These are phyloP conservation scores for Crotalus tigris DNA, from an alignment of 2,113 vertebrate genomes.

Conservation along the genomic window DNA sequence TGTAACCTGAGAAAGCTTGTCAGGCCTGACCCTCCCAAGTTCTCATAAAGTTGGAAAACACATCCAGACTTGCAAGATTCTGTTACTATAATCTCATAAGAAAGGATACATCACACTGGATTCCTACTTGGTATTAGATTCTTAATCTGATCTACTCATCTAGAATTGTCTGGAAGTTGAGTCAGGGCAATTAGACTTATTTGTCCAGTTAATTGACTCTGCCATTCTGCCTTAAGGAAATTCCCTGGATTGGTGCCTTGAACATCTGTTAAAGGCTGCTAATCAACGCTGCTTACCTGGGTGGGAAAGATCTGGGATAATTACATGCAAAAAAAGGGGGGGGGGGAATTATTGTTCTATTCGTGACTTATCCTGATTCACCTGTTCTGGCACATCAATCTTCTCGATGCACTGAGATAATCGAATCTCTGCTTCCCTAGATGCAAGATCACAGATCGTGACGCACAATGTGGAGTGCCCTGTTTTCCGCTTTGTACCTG, in stretches of 20 bases:
- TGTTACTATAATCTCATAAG: neutral
- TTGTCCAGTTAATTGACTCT: neutral
- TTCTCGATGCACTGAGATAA: neutral
- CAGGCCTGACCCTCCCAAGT: neutral
- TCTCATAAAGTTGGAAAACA: neutral
- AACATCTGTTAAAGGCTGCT: neutral
- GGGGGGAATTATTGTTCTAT: neutral
- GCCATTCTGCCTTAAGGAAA: neutral
- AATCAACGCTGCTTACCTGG: neutral
- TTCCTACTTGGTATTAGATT: neutral
- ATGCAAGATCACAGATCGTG: neutral
- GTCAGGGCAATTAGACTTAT: neutral
- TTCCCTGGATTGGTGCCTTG: neutral
- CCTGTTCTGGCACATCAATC: neutral
- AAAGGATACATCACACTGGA: neutral
- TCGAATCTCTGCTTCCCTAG: neutral
- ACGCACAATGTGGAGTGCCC: slow-evolving; percentile 61
- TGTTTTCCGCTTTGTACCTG: slow-evolving; percentile 53
- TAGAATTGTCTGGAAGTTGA: neutral
- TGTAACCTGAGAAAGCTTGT: neutral
- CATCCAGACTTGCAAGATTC: neutral
- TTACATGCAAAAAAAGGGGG: neutral
- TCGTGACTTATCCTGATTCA: neutral
- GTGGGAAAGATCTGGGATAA: neutral
- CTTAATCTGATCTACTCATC: neutral